phyloP scores from a whole-genome alignment of 2,888 invertebrate species.

The Andrena trimmerana region DNA sequence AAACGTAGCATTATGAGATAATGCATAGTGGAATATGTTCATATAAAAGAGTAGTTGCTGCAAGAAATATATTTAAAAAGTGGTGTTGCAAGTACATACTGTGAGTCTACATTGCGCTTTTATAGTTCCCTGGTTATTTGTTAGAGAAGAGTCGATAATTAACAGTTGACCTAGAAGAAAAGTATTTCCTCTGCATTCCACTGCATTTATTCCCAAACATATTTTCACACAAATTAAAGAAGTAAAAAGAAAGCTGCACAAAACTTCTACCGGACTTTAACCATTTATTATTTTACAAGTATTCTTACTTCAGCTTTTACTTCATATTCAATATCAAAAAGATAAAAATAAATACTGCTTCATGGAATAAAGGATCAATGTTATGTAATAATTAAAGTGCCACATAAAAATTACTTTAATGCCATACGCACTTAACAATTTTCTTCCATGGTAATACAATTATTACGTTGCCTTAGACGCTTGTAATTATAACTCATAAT shows the following conservation, averaged over 20 bases:
- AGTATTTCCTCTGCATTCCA: constrained; percentile 24
- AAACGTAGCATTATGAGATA: background rate
- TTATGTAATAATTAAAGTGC: too few species aligned
- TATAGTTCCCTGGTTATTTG: constrained; percentile 3
- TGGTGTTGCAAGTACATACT: too few species aligned
- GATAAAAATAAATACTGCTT: too few species aligned
- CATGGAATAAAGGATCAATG: too few species aligned
- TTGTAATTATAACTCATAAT: too few species aligned
- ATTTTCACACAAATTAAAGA: background rate
- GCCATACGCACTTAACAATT: too few species aligned
- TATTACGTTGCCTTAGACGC: background rate
- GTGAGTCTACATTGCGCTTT: constrained; percentile 3
- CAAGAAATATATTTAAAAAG: background rate
- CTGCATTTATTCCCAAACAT: constrained; percentile 12
- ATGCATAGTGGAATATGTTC: background rate
- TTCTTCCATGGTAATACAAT: background rate
- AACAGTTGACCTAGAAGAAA: constrained; percentile 32
- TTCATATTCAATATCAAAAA: too few species aligned
- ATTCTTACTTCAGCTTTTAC: too few species aligned
- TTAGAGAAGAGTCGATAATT: constrained; percentile 40
- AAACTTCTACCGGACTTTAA: background rate
- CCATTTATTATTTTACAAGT: background rate
- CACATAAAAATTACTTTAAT: too few species aligned
- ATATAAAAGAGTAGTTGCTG: background rate
- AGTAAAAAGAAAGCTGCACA: background rate